Conservation (phyloP, 2,888 invertebrate species). For the Geotrupes spiniger region DNA sequence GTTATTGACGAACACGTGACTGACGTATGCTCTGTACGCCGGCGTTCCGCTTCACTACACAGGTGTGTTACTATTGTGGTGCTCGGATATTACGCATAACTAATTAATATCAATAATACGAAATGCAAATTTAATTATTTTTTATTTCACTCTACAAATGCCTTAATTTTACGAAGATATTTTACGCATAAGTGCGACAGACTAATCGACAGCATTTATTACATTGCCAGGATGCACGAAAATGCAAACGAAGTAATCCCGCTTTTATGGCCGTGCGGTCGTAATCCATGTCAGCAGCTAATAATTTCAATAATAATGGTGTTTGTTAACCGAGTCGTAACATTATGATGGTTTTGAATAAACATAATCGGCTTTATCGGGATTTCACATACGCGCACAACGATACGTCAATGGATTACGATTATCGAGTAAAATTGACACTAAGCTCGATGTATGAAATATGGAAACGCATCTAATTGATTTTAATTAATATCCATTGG, state of each 20-base stretch:
- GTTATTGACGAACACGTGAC: conserved; percentile 48
- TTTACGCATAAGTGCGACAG: no score
- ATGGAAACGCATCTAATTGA: no score
- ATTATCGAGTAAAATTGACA: conserved; percentile 1
- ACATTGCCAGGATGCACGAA: no score
- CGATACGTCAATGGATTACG: conserved; percentile 12
- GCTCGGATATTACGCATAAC: conserved; percentile 14
- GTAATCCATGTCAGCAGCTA: background rate
- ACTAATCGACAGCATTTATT: no score
- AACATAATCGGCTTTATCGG: conserved; percentile 8
- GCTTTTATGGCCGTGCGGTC: background rate
- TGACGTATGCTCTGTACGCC: conserved; percentile 31
- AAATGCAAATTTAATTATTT: no score
- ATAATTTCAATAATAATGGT: background rate
- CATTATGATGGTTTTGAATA: background rate
- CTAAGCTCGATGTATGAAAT: conserved; percentile 4
- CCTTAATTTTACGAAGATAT: no score
- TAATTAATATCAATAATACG: conserved; percentile 6
- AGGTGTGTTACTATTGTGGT: conserved; percentile 25
- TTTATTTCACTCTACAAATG: no score
- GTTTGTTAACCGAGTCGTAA: background rate
- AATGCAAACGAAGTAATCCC: no score
- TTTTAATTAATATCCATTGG: no score
- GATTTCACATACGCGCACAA: background rate
- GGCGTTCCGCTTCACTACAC: conserved; percentile 49